Evolutionary conservation across 2,113 vertebrate genomes (phyloP), one percentile per base, ranked within the genome.

Genomic region (Thamnophis sirtalis): DNA sequence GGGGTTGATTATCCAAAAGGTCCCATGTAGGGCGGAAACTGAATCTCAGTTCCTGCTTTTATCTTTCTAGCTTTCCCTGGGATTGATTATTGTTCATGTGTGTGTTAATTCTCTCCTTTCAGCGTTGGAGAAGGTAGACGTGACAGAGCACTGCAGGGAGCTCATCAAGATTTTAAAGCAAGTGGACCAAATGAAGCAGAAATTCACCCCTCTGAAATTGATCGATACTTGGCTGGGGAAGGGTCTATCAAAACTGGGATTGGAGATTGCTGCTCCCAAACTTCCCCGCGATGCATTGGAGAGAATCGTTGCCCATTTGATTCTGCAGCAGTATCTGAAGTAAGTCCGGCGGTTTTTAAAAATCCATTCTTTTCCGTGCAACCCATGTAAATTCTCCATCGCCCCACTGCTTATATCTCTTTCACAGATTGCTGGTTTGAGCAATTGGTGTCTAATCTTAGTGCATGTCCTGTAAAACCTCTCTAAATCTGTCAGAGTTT

Each of bases 171-270:
- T 99, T 38, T 87, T 99, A 87, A 97, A 98, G 93, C 95, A 98
- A 87, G 98, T 99, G 0, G 96, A 96, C 19, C 97, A 96, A 38
- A 92, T 97, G 96, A 97, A 97, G 68, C 99, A 99, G 95, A 99
- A 98, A 91, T 97, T 99, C 55, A 99, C 99, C 0, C 99, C 99
- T 0, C 95, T 99, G 96, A 99, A 99, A 94, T 94, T 99, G 94
- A 97, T 99, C 0, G 99, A 99, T 28, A 95, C 99, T 0, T 99
- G 99, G 99, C 97, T 97, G 96, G 99, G 99, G 17, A 99, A 98
- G 90, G 99, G 99, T 5, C 97, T 97, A 0, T 94, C 98, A 15
- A 99, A 99, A 93, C 58, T 98, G 56, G 97, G 99, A 93, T 98
- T 99, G 86, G 98, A 97, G 50, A 95, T 98, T 48, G 96, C 87